Percentiles rank a stretch among this genome's conserved stretches.
Conservation (phyloP, 2,888 invertebrate genomes). For the Acronicta psi region DNA sequence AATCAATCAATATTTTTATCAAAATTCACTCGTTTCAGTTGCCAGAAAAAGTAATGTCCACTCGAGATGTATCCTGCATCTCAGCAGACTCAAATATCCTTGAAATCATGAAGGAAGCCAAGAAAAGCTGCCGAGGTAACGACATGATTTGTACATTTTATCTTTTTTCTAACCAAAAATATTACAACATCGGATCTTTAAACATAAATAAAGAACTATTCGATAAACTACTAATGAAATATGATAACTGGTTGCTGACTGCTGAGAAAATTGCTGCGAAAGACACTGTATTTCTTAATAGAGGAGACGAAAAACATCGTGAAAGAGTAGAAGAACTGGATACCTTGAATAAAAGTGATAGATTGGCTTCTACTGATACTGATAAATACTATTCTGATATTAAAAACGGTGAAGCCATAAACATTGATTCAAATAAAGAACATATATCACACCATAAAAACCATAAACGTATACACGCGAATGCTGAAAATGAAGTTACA, state of each 20-base stretch:
- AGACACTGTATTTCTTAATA: too few relatives aligned
- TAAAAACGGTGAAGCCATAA: background rate
- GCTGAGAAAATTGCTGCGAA: conserved; percentile 4
- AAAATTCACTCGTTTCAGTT: conserved; percentile 11
- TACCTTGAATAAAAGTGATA: background rate
- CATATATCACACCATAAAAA: background rate
- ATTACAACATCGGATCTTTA: conserved; percentile 26
- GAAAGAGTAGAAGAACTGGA: background rate
- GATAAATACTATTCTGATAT: too few relatives aligned
- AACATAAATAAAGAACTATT: conserved; percentile 30
- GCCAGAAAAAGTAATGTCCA: conserved; percentile 20
- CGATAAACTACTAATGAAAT: conserved; percentile 37
- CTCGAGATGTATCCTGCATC: conserved; percentile 23
- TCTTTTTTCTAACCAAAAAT: conserved; percentile 12
- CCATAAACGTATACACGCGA: background rate
- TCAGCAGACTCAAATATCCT: conserved; percentile 38
- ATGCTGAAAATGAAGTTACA: background rate
- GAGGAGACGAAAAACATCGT: background rate
- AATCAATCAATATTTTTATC: background rate
- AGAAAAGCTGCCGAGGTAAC: conserved; percentile 23
- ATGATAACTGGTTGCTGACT: conserved; percentile 39
- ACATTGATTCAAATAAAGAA: background rate
- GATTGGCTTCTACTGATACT: background rate
- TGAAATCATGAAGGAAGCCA: conserved; percentile 32
- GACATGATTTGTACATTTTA: conserved; percentile 47